Evolutionary conservation across 1,140 invertebrate genomes (phyloP), one percentile per base, ranked within the genome.

Genomic region (Bemisia tabaci): DNA sequence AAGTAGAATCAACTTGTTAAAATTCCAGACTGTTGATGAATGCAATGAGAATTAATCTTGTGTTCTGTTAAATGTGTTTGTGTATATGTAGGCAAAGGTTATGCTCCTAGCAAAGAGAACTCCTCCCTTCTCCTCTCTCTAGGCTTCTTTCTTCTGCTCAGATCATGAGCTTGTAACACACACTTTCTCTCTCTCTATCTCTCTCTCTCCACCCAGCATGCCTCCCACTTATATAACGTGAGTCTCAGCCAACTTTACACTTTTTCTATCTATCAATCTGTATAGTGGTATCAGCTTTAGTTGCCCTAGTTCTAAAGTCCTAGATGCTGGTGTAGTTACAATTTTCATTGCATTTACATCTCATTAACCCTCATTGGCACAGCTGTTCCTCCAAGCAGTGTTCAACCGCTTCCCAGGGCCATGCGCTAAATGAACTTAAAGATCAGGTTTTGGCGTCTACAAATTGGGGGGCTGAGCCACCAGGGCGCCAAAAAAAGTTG

Each of bases 51-150:
- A n/a, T n/a, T n/a, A n/a, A n/a, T n/a, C n/a, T n/a, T n/a, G n/a
- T n/a, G 82, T 72, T 88, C 87, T 67, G 91, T 92, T 78, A 90
- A 92, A 81, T 83, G 83, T 74, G 83, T 88, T 77, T 92, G 90
- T 91, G 81, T 89, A 71, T 72, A 27, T 26, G 26, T 22, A 24
- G 23, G 33, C 76, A 74, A 72, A 76, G 75, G 70, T 76, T 76
- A 75, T 77, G 76, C 72, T 76, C 74, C 74, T 76, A 48, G 33
- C 33, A 48, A 48, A 5, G 33, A 48, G 33, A 48, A 17, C 33
- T 74, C 76, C 75, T 78, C 78, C 77, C 77, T 80, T 78, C 78
- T 79, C 78, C 78, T 80, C 73, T 79, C 76, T 79, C 78, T 80
- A 75, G 79, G 78, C 77, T 80, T 80, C 79, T 75, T 78, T 76